These are phyloP conservation scores for Bolinopsis microptera DNA, from an alignment of 37 sponge, comb jelly and placozoan genomes.

Conservation along the genomic window DNA sequence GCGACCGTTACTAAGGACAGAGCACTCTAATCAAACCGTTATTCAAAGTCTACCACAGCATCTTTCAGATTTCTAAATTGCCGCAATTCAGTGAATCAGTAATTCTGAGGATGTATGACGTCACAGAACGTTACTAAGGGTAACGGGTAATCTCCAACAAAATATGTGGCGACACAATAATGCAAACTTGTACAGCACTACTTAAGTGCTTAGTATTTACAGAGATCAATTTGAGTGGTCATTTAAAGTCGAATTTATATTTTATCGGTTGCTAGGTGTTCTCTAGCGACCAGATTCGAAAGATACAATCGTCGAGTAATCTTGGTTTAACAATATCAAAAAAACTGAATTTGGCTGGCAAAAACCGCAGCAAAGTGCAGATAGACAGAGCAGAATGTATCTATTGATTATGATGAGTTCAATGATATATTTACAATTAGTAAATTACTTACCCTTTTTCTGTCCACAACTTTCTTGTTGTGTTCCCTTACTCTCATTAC, in stretches of 20 bases:
- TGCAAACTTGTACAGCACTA: neutral
- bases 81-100: neutral
- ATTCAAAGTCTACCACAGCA: too few species aligned
- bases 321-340: too few species aligned
- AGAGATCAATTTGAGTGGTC: neutral
- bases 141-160: neutral
- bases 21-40: too few species aligned
- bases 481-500: conserved; percentile 28
- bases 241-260: neutral
- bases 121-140: neutral
- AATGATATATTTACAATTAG: too few species aligned
- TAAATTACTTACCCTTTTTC: conserved; percentile 45
- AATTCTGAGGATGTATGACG: neutral
- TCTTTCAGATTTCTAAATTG: neutral
- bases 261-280: neutral
- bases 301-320: too few species aligned
- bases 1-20: too few species aligned
- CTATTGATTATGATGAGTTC: too few species aligned
- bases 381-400: too few species aligned
- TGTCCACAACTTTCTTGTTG: neutral
- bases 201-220: neutral
- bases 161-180: neutral
- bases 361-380: too few species aligned
- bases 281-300: neutral
- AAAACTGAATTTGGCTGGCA: too few species aligned